These are phyloP conservation scores for Pogoniulus pusillus DNA, from an alignment of 2,797 vertebrate genomes.

Conservation along the genomic window DNA sequence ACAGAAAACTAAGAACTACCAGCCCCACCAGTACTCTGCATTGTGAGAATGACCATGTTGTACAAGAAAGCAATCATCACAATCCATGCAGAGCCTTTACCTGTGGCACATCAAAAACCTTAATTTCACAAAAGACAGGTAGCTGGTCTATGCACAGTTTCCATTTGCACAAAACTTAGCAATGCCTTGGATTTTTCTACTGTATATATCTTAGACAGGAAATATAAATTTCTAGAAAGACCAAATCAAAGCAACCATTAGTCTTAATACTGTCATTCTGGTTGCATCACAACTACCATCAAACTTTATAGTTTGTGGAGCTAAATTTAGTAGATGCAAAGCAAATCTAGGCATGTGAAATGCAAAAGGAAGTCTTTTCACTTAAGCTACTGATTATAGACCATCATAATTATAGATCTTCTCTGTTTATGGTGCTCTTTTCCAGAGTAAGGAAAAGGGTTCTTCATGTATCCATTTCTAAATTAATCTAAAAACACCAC, in stretches of 20 bases:
- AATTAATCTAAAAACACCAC: background rate
- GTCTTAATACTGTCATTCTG: background rate
- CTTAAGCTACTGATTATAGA: conserved; percentile 37
- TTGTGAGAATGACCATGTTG: background rate
- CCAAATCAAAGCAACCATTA: background rate
- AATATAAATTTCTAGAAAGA: background rate
- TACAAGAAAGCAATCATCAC: background rate
- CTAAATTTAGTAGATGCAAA: conserved; percentile 14
- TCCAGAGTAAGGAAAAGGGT: background rate
- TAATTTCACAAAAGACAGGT: background rate
- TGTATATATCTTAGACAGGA: background rate
- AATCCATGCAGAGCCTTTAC: background rate
- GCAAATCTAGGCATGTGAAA: background rate
- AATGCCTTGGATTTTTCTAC: background rate
- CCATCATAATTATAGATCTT: background rate
- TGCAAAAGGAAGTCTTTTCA: background rate
- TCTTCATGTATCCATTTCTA: background rate
- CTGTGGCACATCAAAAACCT: background rate
- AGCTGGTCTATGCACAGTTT: background rate
- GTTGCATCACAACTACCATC: background rate
- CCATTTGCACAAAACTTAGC: background rate
- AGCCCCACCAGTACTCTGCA: too few relatives aligned
- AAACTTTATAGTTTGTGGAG: background rate
- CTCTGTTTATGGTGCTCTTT: background rate
- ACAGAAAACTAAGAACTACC: too few relatives aligned